Base-by-base conservation (phyloP, 2,888 invertebrate genomes). In the Parnassius apollo region DNA sequence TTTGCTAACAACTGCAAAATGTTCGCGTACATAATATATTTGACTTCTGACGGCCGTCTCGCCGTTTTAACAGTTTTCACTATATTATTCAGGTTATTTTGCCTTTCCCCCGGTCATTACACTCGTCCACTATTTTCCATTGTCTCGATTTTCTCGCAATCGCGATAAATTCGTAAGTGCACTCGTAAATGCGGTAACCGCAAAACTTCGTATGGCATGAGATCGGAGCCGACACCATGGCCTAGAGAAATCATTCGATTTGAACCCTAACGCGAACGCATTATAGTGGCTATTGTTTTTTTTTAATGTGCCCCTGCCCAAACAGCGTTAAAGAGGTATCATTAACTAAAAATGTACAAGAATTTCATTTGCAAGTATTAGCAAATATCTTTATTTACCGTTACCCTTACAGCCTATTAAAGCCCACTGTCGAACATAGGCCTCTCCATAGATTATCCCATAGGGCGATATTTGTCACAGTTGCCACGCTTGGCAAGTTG, bases 51-150 rank as follows among this genome's bases (percentile, higher is more conserved):
- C 59, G 64, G 72, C 72, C 72, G 75, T 70, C 73, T 67, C 71
- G 75, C 72, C 76, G 71, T 67, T 75, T 71, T 71, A 70, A 71
- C 74, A 69, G 35, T 71, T 75, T 75, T 72, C 25, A n/a, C 50
- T 87, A 70, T 77, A 85, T 88, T 85, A 88, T 88, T 86, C 86
- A 90, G 73, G 77, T 78, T 76, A 80, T 81, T 82, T 77, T 73
- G 72, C 75, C 74, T 76, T 77, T 82, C 80, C 82, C 42, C 81
- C 81, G 74, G 80, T 84, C 82, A 87, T 88, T 86, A 85, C 77
- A 78, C 69, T 70, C 72, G 72, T 76, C 71, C 71, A 81, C 78
- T 85, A 86, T 88, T 88, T 88, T 85, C 86, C 80, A 77, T 75
- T 75, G 75, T 76, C 75, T 72, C 64, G 71, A 79, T 85, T 86